These are phyloP conservation scores for Tautogolabrus adspersus DNA, from an alignment of 2,113 vertebrate genomes.

Conservation along the genomic window DNA sequence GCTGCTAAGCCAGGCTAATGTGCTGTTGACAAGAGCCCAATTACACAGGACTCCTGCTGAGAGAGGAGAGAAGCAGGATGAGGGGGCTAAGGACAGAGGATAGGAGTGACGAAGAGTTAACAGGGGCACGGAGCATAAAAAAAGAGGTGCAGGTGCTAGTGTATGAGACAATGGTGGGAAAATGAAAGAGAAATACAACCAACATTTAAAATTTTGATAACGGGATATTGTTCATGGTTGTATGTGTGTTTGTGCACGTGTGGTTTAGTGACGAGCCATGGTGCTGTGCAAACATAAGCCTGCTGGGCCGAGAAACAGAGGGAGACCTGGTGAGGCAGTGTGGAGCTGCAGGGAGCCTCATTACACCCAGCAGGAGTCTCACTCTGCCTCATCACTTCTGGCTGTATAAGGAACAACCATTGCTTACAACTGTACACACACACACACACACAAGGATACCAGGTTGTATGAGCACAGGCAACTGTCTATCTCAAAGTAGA, in stretches of 20 bases:
- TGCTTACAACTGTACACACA: constrained; percentile 44
- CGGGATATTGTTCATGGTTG: background rate
- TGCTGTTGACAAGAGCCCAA: constrained; percentile 84
- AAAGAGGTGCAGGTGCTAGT: background rate
- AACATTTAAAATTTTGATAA: constrained; percentile 27
- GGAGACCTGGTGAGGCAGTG: constrained; percentile 69
- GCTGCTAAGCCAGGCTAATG: constrained; percentile 81
- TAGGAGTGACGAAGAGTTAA: background rate
- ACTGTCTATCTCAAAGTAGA: background rate
- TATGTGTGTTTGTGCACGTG: constrained; percentile 26
- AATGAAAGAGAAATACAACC: constrained; percentile 23
- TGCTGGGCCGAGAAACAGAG: constrained; percentile 67
- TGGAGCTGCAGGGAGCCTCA: constrained; percentile 83
- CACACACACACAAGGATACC: background rate
- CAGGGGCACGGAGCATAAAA: constrained; percentile 2
- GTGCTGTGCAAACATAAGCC: constrained; percentile 61
- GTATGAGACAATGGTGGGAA: background rate
- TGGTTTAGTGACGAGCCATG: constrained; percentile 40
- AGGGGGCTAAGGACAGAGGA: constrained; percentile 31
- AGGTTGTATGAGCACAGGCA: background rate
- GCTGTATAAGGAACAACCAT: constrained; percentile 66
- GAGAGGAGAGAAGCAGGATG: constrained; percentile 38
- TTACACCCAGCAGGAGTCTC: constrained; percentile 82
- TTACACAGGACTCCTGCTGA: constrained; percentile 78
- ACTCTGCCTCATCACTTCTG: constrained; percentile 81